Evolutionary conservation across 2,797 vertebrate species (phyloP), one percentile per base, ranked within the genome.

Genomic region (Onychomys arenicola): DNA sequence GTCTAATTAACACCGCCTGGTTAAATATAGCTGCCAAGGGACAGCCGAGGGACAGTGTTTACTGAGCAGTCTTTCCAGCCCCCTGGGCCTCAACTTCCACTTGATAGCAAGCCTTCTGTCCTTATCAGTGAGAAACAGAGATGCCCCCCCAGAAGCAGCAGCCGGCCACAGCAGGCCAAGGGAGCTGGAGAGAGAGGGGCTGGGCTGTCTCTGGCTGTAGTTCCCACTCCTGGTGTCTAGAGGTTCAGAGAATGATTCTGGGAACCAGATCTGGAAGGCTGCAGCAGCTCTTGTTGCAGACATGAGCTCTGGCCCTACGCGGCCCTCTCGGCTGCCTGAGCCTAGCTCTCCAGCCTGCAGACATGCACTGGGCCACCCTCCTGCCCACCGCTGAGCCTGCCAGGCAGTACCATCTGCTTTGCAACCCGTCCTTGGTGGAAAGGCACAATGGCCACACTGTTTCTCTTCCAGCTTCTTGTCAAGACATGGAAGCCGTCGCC

Each of bases 401-500:
- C 6, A 14, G 19, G 40, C n/a, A 1, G 34, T 13, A 34, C 57
- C 91, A 34, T 77, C 91, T 40, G 94, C 89, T 21, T 81, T 17
- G 55, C 16, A 2, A 40, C 80, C 77, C 55, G 32, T 52, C 65
- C 40, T 77, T 49, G 73, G 89, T 57, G 49, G 81, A 81, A 93
- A 81, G 46, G 65, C 85, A 69, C 77, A 82, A 90, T 98, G 94
- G 98, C 86, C 81, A 69, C 21, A 3, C 77, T 90, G 10, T 97
- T 12, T 92, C 71, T 96, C 95, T 98, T 98, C 91, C 98, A 98
- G 98, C 86, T 87, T 95, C 96, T 12, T 37, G 0, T 93, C 55
- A 25, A 73, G 77, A 29, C 27, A 99, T 99, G 99, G 99, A 99
- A 98, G 99, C 99, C 76, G 96, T 96, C 0, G 99, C 99, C 97